A percentile compares a stretch with the other conserved stretches of the same genome.
Evolutionary conservation across 2,888 invertebrate species (phyloP).

Genomic region (Drosophila paracracens): DNA sequence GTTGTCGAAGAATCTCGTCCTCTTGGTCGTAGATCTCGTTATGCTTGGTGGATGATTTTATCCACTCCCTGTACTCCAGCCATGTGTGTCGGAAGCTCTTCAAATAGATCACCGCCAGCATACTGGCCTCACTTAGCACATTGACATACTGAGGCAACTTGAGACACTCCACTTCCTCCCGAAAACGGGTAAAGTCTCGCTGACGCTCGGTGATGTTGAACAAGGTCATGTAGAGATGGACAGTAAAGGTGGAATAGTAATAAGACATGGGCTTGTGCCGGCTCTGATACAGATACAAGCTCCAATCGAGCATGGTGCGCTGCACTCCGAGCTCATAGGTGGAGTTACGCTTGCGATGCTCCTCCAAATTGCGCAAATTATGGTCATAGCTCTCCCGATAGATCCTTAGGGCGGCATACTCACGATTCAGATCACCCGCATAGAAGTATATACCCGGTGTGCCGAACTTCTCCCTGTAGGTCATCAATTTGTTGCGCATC

Average conservation of each 20-base stretch:
- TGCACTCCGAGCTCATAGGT: constrained; percentile 76
- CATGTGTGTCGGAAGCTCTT: constrained; percentile 82
- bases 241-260: constrained; percentile 80
- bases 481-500: constrained; percentile 59
- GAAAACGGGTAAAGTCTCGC: constrained; percentile 71
- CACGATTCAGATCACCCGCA: constrained; percentile 70
- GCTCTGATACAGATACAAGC: constrained; percentile 82
- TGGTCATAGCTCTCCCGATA: constrained; percentile 82
- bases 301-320: constrained; percentile 82
- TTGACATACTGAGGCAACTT: constrained; percentile 81
- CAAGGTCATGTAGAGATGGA: constrained; percentile 83
- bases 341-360: constrained; percentile 73
- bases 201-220: constrained; percentile 79
- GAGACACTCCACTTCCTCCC: constrained; percentile 78
- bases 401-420: constrained; percentile 74
- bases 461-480: constrained; percentile 73
- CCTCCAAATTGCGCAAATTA: constrained; percentile 77
- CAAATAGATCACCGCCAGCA: constrained; percentile 81
- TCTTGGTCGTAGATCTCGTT: constrained; percentile 79
- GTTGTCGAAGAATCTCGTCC: constrained; percentile 73
- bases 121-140: constrained; percentile 79
- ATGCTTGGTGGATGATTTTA: constrained; percentile 37
- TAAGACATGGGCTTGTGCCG: constrained; percentile 83
- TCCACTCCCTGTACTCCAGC: constrained; percentile 80
- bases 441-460: constrained; percentile 76